phyloP scores from a whole-genome alignment of 2,113 vertebrate species.

The Pygoscelis adeliae region DNA sequence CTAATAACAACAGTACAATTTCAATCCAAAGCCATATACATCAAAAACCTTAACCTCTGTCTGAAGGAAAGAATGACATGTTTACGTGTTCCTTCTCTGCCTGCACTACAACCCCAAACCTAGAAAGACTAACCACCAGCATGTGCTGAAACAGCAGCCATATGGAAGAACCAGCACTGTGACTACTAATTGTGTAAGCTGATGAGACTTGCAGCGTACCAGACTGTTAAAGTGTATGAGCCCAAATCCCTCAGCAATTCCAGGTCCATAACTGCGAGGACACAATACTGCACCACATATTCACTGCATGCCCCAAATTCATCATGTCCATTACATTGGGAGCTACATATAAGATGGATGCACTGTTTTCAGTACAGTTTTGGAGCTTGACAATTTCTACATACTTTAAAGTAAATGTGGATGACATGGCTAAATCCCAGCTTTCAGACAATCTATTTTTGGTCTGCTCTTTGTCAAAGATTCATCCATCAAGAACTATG shows the following conservation, averaged over 20 bases:
- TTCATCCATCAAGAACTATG: not conserved
- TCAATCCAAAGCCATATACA: not conserved
- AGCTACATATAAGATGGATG: not conserved
- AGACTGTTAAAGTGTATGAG: no score
- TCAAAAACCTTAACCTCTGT: not conserved
- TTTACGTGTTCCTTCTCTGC: not conserved
- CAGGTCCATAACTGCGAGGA: not conserved
- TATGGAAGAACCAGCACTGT: not conserved
- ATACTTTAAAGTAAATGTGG: not conserved
- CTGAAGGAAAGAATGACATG: not conserved
- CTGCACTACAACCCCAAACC: not conserved
- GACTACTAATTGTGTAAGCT: accelerated
- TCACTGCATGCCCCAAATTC: not conserved
- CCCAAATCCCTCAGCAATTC: not conserved
- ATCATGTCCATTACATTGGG: not conserved
- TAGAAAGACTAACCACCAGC: not conserved
- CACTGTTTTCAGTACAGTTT: not conserved
- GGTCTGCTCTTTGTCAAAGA: not conserved
- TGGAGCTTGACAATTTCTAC: not conserved
- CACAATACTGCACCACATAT: accelerated
- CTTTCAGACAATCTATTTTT: not conserved
- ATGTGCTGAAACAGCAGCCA: not conserved
- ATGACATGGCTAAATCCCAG: not conserved
- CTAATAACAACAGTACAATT: not conserved
- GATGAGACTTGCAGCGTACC: not conserved